Evolutionary conservation across 1,140 invertebrate genomes (phyloP).

Genomic region (Luehdorfia chinensis): DNA sequence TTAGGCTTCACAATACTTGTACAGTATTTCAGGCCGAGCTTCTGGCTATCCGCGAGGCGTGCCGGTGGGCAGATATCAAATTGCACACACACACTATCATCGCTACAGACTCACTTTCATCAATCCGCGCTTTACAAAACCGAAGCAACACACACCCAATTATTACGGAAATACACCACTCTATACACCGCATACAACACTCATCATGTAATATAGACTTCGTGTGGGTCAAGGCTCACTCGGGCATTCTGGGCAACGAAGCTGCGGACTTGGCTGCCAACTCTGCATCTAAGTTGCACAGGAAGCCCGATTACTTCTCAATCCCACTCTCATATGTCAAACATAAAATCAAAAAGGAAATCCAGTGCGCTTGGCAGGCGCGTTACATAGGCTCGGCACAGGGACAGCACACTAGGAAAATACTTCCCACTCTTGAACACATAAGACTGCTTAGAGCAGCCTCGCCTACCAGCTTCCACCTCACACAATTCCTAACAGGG

Average conservation of each 20-base stretch:
- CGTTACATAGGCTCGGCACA: background rate
- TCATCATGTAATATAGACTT: too few relatives aligned
- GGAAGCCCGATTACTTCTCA: background rate
- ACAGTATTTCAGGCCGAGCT: conserved; percentile 11
- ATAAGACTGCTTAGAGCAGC: too few relatives aligned
- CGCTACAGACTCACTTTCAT: too few relatives aligned
- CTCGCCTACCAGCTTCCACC: too few relatives aligned
- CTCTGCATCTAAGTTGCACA: background rate
- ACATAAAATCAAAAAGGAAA: background rate
- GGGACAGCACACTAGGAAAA: background rate
- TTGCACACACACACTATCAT: background rate
- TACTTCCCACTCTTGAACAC: too few relatives aligned
- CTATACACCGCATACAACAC: too few relatives aligned
- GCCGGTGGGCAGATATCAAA: background rate
- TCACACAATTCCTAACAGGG: too few relatives aligned
- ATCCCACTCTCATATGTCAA: conserved; percentile 6
- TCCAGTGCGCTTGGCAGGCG: background rate
- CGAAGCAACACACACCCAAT: background rate
- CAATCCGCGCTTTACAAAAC: too few relatives aligned
- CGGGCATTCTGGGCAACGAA: too few relatives aligned
- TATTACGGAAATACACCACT: too few relatives aligned
- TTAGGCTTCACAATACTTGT: too few relatives aligned
- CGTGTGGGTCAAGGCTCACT: too few relatives aligned
- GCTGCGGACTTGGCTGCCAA: conserved; percentile 10
- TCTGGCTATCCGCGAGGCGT: background rate